A percentile compares a stretch with the other conserved stretches of the same genome.
Evolutionary conservation across 1,140 invertebrate genomes (phyloP).

Genomic region (Leptinotarsa texana): DNA sequence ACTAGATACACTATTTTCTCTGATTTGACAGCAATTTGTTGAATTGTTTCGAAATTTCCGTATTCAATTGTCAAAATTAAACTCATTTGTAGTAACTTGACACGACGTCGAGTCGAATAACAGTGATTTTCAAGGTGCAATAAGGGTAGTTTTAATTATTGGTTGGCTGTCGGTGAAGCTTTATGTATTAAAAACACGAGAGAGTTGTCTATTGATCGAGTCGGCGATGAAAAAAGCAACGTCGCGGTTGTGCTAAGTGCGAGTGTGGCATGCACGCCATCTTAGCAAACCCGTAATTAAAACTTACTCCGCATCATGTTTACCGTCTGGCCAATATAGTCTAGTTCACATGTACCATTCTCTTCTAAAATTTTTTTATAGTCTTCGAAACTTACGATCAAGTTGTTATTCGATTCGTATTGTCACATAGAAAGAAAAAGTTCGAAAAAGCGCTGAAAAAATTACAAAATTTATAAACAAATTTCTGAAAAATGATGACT

Average conservation of each 20-base stretch:
- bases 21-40: neutral
- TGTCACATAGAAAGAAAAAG: too few relatives aligned
- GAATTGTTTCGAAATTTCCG: neutral
- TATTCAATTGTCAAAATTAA: neutral
- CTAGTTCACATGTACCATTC: too few relatives aligned
- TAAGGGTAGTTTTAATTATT: conserved; percentile 25
- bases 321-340: conserved; percentile 26
- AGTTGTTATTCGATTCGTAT: too few relatives aligned
- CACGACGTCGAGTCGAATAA: conserved; percentile 13
- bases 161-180: conserved; percentile 38
- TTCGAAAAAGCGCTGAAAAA: too few relatives aligned
- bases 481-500: too few relatives aligned
- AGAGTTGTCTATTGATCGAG: conserved; percentile 54
- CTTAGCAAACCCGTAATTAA: conserved; percentile 57
- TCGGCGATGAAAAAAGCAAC: conserved; percentile 50
- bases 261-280: conserved; percentile 57
- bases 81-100: neutral
- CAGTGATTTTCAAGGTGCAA: conserved; percentile 18
- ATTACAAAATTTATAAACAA: too few relatives aligned
- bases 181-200: conserved; percentile 54
- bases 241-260: conserved; percentile 56
- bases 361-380: too few relatives aligned
- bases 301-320: conserved; percentile 42
- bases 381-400: too few relatives aligned
- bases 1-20: neutral